These are phyloP conservation scores for Rousettus madagascariensis DNA, from an alignment of 2,797 vertebrate genomes.

Conservation along the genomic window DNA sequence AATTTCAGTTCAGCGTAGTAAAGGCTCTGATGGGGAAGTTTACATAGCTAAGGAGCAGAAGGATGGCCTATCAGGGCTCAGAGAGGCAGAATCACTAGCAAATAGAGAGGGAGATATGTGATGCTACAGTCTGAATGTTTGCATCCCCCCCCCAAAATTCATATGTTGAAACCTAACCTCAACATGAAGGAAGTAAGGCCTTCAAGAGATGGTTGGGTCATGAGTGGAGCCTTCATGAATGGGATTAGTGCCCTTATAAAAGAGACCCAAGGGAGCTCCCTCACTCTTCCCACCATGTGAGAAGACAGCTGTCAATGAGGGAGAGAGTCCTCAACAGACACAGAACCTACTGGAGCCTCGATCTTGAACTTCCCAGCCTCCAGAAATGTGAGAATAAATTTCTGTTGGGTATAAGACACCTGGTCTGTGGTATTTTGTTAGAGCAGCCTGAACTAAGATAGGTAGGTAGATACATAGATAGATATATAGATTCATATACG, in stretches of 20 bases:
- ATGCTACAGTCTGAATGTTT: neutral
- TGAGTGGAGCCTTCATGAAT: neutral
- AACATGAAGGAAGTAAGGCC: neutral
- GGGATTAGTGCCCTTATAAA: neutral
- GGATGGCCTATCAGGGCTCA: neutral
- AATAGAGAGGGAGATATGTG: neutral
- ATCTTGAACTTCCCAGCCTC: neutral
- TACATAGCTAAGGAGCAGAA: neutral
- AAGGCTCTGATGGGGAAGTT: neutral
- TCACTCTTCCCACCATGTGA: neutral
- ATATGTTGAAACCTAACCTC: neutral
- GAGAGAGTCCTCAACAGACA: neutral
- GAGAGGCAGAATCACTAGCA: neutral
- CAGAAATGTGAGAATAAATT: neutral
- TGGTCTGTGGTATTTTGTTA: neutral
- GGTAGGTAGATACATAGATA: neutral
- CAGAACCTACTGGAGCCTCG: neutral
- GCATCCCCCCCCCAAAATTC: neutral
- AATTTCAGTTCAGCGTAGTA: neutral
- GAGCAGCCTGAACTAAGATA: neutral
- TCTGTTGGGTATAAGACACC: neutral
- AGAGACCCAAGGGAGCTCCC: neutral
- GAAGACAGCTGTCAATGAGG: neutral
- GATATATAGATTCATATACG: neutral
- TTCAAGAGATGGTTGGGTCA: neutral